Percentiles rank a stretch among this genome's conserved stretches.
phyloP scores from a whole-genome alignment of 2,113 vertebrate genomes.

The Marcusenius ussheri region DNA sequence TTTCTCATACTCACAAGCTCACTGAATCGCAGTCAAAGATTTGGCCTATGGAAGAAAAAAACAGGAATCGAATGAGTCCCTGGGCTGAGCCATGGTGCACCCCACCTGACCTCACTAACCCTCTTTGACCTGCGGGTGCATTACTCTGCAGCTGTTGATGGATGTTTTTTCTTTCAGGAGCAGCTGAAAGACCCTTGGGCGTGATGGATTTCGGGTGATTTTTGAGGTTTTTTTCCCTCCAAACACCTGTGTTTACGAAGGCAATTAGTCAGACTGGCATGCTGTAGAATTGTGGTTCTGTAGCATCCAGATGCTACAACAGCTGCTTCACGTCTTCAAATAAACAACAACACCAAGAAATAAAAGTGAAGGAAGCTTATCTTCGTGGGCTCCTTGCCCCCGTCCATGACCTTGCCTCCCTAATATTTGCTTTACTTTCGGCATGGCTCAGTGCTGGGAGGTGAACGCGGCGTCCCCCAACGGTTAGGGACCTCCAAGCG shows the following conservation, averaged over 20 bases:
- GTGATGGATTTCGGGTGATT: neutral
- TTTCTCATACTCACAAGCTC: neutral
- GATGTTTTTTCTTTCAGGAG: neutral
- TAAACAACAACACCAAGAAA: conserved; percentile 7
- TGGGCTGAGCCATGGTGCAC: neutral
- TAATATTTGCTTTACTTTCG: conserved; percentile 2
- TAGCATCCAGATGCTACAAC: neutral
- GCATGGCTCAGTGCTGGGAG: neutral
- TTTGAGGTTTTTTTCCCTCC: neutral
- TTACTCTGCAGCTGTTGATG: neutral
- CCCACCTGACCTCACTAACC: neutral
- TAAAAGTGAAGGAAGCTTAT: neutral
- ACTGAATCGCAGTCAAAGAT: neutral
- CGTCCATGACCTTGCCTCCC: neutral
- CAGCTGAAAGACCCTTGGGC: neutral
- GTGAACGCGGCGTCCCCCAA: neutral
- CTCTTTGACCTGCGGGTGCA: neutral
- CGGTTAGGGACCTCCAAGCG: neutral
- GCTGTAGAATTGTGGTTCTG: neutral
- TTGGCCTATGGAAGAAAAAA: neutral
- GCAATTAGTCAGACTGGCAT: conserved; percentile 4
- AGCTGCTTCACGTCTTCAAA: neutral
- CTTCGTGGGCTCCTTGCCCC: neutral
- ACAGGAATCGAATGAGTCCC: neutral
- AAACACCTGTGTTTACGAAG: conserved; percentile 7